phyloP scores from a whole-genome alignment of 2,113 vertebrate species.

The Camelus bactrianus region DNA sequence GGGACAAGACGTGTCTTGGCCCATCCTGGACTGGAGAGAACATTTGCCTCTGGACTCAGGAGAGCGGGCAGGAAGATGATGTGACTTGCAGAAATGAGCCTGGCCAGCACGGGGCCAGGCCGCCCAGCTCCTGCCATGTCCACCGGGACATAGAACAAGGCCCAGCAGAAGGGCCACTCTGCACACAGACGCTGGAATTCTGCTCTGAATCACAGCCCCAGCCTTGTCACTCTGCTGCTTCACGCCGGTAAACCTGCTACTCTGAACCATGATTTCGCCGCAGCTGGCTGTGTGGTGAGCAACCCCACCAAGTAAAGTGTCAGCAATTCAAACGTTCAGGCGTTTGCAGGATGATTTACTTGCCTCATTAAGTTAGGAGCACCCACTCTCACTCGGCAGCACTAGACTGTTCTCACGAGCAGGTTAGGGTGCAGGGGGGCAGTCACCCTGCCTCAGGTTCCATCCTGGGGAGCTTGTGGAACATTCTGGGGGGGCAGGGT shows the following conservation, averaged over 20 bases:
- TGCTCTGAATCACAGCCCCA: background rate
- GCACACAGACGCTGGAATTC: background rate
- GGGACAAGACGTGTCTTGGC: too few species aligned
- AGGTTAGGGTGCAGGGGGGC: background rate
- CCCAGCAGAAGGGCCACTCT: background rate
- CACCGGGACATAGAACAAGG: background rate
- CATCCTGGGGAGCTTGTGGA: background rate
- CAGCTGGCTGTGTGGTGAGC: fast-evolving
- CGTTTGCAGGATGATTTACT: background rate
- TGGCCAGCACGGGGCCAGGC: background rate
- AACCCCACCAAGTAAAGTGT: background rate
- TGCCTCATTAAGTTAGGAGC: background rate
- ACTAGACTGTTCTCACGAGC: background rate
- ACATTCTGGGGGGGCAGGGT: background rate
- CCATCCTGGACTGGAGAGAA: background rate
- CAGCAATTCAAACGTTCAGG: background rate
- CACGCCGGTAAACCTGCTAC: background rate
- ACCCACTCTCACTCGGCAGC: background rate
- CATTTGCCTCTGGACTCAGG: background rate
- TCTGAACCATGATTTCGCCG: fast-evolving
- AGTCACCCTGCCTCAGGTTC: background rate
- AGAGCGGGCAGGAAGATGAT: background rate
- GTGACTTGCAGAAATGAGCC: background rate
- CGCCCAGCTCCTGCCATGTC: background rate
- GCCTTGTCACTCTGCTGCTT: background rate